These are phyloP conservation scores for Silurus meridionalis DNA, from an alignment of 2,113 vertebrate species.

Conservation along the genomic window DNA sequence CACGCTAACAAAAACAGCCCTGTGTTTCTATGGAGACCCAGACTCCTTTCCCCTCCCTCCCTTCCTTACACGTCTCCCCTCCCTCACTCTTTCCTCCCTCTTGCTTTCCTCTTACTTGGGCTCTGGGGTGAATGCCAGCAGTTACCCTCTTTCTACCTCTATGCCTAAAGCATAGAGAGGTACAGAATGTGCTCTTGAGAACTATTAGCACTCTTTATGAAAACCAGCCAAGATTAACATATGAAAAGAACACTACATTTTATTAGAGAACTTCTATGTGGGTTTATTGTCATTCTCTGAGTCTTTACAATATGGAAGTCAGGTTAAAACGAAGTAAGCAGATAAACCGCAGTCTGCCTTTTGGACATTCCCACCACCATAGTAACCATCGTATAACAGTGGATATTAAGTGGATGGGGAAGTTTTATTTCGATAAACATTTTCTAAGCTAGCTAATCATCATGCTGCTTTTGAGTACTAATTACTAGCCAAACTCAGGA, in stretches of 20 bases:
- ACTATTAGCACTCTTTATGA: background rate
- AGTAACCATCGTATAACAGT: background rate
- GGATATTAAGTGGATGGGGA: background rate
- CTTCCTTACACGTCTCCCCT: background rate
- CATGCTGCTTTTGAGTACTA: background rate
- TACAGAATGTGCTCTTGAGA: background rate
- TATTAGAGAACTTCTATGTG: background rate
- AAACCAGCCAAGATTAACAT: background rate
- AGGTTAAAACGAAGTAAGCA: background rate
- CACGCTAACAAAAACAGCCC: conserved; percentile 75
- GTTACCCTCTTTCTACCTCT: conserved; percentile 7
- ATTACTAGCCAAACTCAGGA: background rate
- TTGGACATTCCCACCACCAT: no score
- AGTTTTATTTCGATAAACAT: background rate
- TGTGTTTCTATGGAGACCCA: conserved; percentile 67
- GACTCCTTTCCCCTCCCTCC: conserved; percentile 21
- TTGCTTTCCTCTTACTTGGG: background rate
- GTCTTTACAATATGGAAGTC: background rate
- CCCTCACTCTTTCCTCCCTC: conserved; percentile 7
- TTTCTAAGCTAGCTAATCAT: background rate
- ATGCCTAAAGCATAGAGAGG: background rate
- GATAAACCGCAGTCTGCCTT: background rate
- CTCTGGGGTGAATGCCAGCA: conserved; percentile 11
- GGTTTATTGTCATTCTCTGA: background rate
- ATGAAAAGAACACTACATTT: background rate